Percentiles rank a stretch among this genome's conserved stretches.
These are phyloP conservation scores for Onthophagus sagittarius DNA, from an alignment of 2,888 invertebrate species.

Conservation along the genomic window DNA sequence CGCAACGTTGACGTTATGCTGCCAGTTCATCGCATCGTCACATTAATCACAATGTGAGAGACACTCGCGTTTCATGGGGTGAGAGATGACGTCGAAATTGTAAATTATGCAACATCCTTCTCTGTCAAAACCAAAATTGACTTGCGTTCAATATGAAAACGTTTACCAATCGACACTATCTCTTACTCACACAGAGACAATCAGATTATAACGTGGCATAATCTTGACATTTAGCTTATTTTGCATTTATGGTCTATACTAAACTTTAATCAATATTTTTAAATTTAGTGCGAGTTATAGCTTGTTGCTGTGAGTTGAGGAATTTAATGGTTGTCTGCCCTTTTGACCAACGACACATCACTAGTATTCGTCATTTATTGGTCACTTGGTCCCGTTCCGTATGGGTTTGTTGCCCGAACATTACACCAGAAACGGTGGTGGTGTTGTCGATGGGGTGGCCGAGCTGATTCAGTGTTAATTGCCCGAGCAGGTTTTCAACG, in stretches of 20 bases:
- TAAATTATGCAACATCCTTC: background rate
- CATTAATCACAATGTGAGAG: background rate
- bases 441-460: background rate
- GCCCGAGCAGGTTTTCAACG: background rate
- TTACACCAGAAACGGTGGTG: no score
- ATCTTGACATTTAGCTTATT: background rate
- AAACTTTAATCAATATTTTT: no score
- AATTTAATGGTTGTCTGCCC: background rate
- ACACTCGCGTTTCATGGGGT: background rate
- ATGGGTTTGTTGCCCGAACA: background rate
- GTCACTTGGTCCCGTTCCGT: background rate
- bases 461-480: background rate
- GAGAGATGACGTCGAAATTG: background rate
- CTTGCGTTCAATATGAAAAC: background rate
- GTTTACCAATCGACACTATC: background rate
- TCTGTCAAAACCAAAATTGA: background rate
- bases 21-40: background rate
- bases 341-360: background rate
- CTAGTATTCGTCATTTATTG: background rate
- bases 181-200: background rate
- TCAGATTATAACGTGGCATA: background rate
- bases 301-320: background rate
- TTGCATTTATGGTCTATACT: background rate
- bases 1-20: background rate
- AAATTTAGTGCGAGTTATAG: background rate